phyloP scores from a whole-genome alignment of 2,797 vertebrate genomes.

The Pristis pectinata region DNA sequence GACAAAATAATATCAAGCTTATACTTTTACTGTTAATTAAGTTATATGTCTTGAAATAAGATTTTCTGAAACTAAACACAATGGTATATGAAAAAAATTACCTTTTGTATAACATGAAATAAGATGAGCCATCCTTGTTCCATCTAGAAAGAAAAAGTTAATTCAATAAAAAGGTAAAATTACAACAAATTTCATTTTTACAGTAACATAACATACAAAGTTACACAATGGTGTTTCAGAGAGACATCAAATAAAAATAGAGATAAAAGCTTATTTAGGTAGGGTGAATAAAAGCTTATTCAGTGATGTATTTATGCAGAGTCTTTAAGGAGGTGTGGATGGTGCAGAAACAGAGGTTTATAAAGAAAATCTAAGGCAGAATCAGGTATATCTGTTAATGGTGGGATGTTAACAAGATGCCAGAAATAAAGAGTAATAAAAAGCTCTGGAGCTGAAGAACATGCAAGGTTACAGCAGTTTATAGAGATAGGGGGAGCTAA shows the following conservation, averaged over 20 bases:
- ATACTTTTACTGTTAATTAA: neutral
- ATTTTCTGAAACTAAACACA: neutral
- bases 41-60: neutral
- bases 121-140: conserved; percentile 73
- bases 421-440: neutral
- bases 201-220: too few relatives aligned
- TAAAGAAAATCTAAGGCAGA: neutral
- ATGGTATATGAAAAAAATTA: conserved; percentile 47
- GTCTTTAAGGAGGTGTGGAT: neutral
- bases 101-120: conserved; percentile 84
- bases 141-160: conserved; percentile 58
- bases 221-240: neutral
- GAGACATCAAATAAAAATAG: neutral
- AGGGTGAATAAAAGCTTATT: neutral
- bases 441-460: neutral
- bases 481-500: neutral
- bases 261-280: neutral
- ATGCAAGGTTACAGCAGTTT: neutral
- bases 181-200: neutral
- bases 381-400: neutral
- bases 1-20: neutral
- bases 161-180: neutral
- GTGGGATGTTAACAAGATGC: neutral
- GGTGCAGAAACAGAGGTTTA: neutral
- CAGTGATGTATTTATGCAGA: neutral